A percentile compares a stretch with the other conserved stretches of the same genome.
Evolutionary conservation across 1,140 invertebrate genomes (phyloP).

Genomic region (Drosophila gunungcola): DNA sequence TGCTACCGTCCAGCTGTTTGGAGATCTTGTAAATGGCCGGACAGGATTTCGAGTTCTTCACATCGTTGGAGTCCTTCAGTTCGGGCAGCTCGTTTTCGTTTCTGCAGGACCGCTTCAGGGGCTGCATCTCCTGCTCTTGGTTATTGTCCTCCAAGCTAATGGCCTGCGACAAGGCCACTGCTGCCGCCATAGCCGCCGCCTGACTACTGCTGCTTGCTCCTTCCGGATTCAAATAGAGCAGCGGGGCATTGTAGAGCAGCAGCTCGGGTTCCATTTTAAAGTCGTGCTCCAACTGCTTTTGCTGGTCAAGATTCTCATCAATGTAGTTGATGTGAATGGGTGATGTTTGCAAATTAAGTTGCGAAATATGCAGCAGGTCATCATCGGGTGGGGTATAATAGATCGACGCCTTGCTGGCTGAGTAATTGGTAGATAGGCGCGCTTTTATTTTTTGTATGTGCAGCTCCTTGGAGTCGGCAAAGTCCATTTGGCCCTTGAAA

Average conservation of each 20-base stretch:
- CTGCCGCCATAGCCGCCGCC: slow-evolving; percentile 62
- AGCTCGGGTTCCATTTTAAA: slow-evolving; percentile 67
- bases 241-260: slow-evolving; percentile 53
- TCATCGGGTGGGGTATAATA: slow-evolving; percentile 92
- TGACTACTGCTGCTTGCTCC: slow-evolving; percentile 65
- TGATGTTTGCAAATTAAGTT: slow-evolving; percentile 68
- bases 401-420: slow-evolving; percentile 89
- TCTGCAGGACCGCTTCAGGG: slow-evolving; percentile 10
- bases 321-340: slow-evolving; percentile 84
- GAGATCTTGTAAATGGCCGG: slow-evolving; percentile 83
- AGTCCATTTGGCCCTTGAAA: slow-evolving; percentile 87
- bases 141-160: slow-evolving; percentile 79
- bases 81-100: slow-evolving; percentile 57
- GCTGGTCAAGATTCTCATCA: slow-evolving; percentile 78
- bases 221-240: slow-evolving; percentile 65
- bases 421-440: slow-evolving; percentile 80
- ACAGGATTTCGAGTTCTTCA: slow-evolving; percentile 80
- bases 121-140: slow-evolving; percentile 45
- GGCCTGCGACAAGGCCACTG: slow-evolving; percentile 45
- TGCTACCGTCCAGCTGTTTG: slow-evolving; percentile 75
- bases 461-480: slow-evolving; percentile 62
- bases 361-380: slow-evolving; percentile 67
- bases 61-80: slow-evolving; percentile 71
- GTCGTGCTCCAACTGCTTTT: slow-evolving; percentile 66
- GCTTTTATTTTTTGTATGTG: slow-evolving; percentile 76